phyloP scores from a whole-genome alignment of 2,113 vertebrate species.

The Lonchura striata region DNA sequence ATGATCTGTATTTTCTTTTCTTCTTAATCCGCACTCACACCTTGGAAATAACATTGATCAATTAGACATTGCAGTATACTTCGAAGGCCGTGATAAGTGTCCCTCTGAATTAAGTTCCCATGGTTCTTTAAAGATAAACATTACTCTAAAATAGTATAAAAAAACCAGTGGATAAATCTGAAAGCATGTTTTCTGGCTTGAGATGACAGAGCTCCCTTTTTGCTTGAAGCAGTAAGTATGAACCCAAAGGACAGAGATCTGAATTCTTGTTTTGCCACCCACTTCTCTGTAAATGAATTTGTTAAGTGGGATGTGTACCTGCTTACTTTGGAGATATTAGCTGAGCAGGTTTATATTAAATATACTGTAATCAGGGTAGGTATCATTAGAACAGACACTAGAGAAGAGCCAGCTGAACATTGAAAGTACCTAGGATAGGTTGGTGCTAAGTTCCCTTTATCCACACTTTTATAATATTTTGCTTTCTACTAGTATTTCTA shows the following conservation, averaged over 20 bases:
- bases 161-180: not conserved
- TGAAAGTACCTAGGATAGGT: not conserved
- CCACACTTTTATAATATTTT: not conserved
- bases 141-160: not conserved
- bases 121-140: conserved; percentile 12
- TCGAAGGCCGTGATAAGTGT: not conserved
- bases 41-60: not conserved
- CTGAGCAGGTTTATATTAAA: not conserved
- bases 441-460: not conserved
- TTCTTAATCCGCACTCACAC: not conserved
- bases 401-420: not conserved
- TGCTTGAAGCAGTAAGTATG: not conserved
- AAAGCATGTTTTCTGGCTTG: conserved; percentile 4
- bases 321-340: not conserved
- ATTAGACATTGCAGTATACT: not conserved
- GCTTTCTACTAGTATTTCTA: not conserved
- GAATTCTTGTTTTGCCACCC: not conserved
- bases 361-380: not conserved
- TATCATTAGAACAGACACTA: not conserved
- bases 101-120: not conserved
- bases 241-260: not conserved
- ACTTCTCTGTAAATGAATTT: not conserved
- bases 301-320: not conserved
- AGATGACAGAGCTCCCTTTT: not conserved
- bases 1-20: not conserved